Conservation (phyloP, 1,140 invertebrate species). For the Cydia splendana region DNA sequence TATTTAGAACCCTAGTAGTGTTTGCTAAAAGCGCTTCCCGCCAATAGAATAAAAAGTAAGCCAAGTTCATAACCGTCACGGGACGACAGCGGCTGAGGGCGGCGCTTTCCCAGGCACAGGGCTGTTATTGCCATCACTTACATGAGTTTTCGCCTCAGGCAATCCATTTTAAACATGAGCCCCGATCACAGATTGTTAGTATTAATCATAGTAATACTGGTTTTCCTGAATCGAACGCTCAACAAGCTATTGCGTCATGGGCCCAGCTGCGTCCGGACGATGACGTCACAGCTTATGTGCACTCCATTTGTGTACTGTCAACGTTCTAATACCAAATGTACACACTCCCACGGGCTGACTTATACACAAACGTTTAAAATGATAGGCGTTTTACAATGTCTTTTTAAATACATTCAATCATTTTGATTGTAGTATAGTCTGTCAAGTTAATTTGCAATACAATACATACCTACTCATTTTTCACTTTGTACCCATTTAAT, state of each 20-base stretch:
- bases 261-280: slow-evolving; percentile 16
- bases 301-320: slow-evolving; percentile 18
- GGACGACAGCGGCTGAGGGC: slow-evolving; percentile 51
- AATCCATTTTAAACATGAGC: neutral
- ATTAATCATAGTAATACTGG: neutral
- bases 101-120: slow-evolving; percentile 58
- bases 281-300: slow-evolving; percentile 12
- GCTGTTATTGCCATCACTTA: slow-evolving; percentile 28
- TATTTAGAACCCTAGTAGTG: neutral
- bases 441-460: too few species aligned
- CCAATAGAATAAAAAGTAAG: slow-evolving; percentile 46
- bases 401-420: too few species aligned
- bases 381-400: neutral
- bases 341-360: neutral
- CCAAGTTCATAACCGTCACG: slow-evolving; percentile 53
- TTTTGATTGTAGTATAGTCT: too few species aligned
- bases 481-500: too few species aligned
- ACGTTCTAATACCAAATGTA: slow-evolving; percentile 1
- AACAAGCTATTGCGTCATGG: neutral
- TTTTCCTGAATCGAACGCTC: neutral
- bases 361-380: neutral
- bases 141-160: neutral
- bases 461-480: too few species aligned
- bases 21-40: neutral
- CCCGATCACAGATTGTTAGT: neutral